Evolutionary conservation across 2,888 invertebrate genomes (phyloP).

Genomic region (Drosophila koepferae): DNA sequence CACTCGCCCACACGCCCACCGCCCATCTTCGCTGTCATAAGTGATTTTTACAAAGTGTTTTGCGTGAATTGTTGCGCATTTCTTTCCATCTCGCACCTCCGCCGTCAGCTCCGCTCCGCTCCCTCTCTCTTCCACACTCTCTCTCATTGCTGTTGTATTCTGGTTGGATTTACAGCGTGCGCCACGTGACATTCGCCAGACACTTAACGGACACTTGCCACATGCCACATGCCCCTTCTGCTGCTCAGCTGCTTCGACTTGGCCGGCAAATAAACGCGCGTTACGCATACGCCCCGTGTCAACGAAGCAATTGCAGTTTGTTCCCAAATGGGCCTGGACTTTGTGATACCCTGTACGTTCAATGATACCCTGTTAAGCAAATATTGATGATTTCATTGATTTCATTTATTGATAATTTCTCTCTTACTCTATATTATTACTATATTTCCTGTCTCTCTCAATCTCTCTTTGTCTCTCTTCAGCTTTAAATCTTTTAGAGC

Average conservation of each 20-base stretch:
- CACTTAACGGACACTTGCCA: constrained; percentile 68
- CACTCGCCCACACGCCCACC: background rate
- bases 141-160: constrained; percentile 4
- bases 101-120: background rate
- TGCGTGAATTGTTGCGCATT: constrained; percentile 66
- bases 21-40: constrained; percentile 55
- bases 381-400: too few species aligned
- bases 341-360: background rate
- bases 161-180: constrained; percentile 29
- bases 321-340: background rate
- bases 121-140: background rate
- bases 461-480: too few species aligned
- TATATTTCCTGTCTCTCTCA: too few species aligned
- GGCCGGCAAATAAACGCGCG: constrained; percentile 8
- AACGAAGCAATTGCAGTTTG: background rate
- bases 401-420: too few species aligned
- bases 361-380: background rate
- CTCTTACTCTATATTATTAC: too few species aligned
- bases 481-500: too few species aligned
- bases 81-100: constrained; percentile 1
- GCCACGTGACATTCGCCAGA: constrained; percentile 67
- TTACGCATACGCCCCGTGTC: constrained; percentile 42
- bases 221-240: constrained; percentile 15
- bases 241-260: constrained; percentile 4
- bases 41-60: constrained; percentile 73